These are phyloP conservation scores for Lonchura striata DNA, from an alignment of 2,113 vertebrate species.

Conservation along the genomic window DNA sequence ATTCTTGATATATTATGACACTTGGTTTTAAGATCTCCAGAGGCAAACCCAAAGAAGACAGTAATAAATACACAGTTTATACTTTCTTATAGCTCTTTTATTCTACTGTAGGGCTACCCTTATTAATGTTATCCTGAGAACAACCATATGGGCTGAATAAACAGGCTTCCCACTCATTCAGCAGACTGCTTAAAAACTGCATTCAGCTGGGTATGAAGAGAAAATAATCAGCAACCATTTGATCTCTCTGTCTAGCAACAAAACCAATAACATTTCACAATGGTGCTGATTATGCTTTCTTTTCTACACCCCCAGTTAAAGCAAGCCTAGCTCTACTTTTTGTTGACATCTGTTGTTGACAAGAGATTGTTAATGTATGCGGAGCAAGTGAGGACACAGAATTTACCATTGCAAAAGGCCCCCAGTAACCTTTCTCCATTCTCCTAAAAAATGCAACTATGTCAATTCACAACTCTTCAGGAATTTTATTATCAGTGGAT, in stretches of 20 bases:
- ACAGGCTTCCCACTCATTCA: constrained; percentile 19
- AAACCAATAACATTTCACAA: constrained; percentile 21
- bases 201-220: not conserved
- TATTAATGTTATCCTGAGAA: constrained; percentile 8
- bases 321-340: constrained; percentile 5
- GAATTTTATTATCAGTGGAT: constrained; percentile 37
- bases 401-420: constrained; percentile 19
- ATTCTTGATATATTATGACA: not conserved
- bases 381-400: constrained; percentile 2
- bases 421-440: not conserved
- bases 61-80: not conserved
- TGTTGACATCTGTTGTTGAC: constrained; percentile 30
- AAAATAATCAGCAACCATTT: constrained; percentile 29
- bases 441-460: not conserved
- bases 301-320: not conserved
- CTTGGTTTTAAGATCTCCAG: not conserved
- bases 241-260: constrained; percentile 9
- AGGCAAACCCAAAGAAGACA: not conserved
- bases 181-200: not conserved
- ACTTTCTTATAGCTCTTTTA: not conserved
- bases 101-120: not conserved
- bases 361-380: not conserved
- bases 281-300: constrained; percentile 1
- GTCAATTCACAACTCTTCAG: constrained; percentile 8
- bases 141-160: not conserved